phyloP scores from a whole-genome alignment of 2,888 invertebrate species.

The Drosophila pegasa region DNA sequence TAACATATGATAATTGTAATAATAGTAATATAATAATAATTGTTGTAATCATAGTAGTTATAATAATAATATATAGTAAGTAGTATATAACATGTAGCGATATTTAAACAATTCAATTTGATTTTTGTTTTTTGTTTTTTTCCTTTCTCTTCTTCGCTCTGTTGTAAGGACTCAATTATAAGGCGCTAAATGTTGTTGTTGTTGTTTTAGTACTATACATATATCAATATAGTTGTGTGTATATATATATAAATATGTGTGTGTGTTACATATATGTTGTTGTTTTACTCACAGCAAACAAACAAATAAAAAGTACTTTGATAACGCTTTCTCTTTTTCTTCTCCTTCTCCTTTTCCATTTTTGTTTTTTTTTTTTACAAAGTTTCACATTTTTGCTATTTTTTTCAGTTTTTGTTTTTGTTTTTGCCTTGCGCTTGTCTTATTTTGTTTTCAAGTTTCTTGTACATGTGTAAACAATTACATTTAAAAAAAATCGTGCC shows the following conservation, averaged over 20 bases:
- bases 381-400: conserved; percentile 8
- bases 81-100: conserved; percentile 50
- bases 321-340: conserved; percentile 10
- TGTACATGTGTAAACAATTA: conserved; percentile 34
- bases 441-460: conserved; percentile 40
- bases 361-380: conserved; percentile 12
- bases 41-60: conserved; percentile 19
- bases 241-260: conserved; percentile 27
- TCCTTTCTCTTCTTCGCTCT: conserved; percentile 42
- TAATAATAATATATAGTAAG: conserved; percentile 38
- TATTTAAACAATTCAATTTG: conserved; percentile 50
- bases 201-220: conserved; percentile 19
- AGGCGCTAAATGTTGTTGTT: conserved; percentile 64
- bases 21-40: conserved; percentile 38
- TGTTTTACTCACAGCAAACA: conserved; percentile 38
- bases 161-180: conserved; percentile 71
- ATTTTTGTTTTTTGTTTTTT: conserved; percentile 13
- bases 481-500: conserved; percentile 41
- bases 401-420: not conserved
- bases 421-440: conserved; percentile 9
- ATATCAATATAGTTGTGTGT: conserved; percentile 25
- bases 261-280: conserved; percentile 27
- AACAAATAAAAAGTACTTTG: conserved; percentile 26
- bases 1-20: conserved; percentile 58
- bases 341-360: conserved; percentile 15